A percentile compares a stretch with the other conserved stretches of the same genome.
Conservation (phyloP, 2,113 vertebrate genomes). For the Arvicanthis niloticus region DNA sequence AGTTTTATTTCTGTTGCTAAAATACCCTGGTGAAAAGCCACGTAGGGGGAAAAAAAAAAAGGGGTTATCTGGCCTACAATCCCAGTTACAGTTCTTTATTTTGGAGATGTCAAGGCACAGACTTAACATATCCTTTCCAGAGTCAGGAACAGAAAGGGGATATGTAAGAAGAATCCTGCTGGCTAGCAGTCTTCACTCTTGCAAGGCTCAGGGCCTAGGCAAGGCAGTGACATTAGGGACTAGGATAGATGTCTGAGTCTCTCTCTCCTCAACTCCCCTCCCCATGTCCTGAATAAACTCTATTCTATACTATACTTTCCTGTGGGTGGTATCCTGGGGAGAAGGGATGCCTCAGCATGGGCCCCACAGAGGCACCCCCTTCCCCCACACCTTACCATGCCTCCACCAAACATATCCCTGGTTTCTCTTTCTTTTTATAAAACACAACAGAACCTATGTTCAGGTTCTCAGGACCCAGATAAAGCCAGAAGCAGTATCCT, state of each 20-base stretch:
- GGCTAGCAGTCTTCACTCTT: background rate
- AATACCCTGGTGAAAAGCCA: background rate
- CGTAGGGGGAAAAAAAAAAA: background rate
- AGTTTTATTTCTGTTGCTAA: background rate
- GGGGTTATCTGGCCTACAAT: background rate
- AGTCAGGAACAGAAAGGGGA: background rate
- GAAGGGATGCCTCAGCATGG: too few species aligned
- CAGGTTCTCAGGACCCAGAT: background rate
- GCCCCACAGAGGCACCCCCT: too few species aligned
- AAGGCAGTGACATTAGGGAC: background rate
- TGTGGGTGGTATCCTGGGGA: too few species aligned
- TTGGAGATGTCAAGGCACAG: background rate
- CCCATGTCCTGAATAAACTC: too few species aligned
- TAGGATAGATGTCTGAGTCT: background rate
- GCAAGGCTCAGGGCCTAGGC: background rate
- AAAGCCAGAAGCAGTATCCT: background rate
- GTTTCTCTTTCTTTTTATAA: too few species aligned
- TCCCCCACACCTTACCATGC: too few species aligned
- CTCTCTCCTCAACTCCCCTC: too few species aligned
- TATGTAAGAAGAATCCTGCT: background rate
- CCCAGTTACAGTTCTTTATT: too few species aligned
- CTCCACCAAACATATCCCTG: too few species aligned
- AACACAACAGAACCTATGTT: too few species aligned
- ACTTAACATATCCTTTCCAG: background rate
- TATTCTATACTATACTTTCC: too few species aligned